phyloP scores from a whole-genome alignment of 2,797 vertebrate genomes.

The Mastacembelus armatus region DNA sequence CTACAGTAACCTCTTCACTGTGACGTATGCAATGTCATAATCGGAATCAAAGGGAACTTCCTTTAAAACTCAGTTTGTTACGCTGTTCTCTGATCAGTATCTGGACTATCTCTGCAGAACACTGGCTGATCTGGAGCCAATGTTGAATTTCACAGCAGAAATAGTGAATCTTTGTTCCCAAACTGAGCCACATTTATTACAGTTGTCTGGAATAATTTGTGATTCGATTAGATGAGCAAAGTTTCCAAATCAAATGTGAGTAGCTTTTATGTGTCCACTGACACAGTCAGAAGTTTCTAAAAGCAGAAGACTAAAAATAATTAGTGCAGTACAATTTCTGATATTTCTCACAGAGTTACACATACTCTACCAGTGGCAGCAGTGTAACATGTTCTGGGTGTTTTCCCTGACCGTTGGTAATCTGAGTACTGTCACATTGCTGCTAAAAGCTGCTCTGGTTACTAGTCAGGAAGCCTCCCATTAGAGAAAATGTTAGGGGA shows the following conservation, averaged over 20 bases:
- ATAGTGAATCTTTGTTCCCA: constrained; percentile 23
- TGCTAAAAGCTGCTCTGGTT: constrained; percentile 76
- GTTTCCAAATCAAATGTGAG: background rate
- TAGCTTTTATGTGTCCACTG: background rate
- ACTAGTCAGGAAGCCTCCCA: constrained; percentile 81
- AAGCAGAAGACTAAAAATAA: constrained; percentile 10
- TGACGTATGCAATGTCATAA: background rate
- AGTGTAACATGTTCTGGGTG: constrained; percentile 65
- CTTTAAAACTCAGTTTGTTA: constrained; percentile 33
- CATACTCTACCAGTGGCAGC: constrained; percentile 34
- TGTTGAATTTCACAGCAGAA: constrained; percentile 27
- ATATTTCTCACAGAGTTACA: constrained; percentile 49
- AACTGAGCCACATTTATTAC: background rate
- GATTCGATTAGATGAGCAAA: constrained; percentile 12
- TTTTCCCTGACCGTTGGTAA: constrained; percentile 71
- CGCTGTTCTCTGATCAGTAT: constrained; percentile 38
- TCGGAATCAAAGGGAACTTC: constrained; percentile 8
- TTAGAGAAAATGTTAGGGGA: constrained; percentile 80
- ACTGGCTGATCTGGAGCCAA: constrained; percentile 12
- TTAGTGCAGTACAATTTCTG: background rate
- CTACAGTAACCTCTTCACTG: background rate
- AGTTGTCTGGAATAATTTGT: constrained; percentile 5
- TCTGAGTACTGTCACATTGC: constrained; percentile 69
- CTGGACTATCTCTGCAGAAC: constrained; percentile 18
- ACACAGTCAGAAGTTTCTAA: background rate